These are phyloP conservation scores for Ammodytes marinus DNA, from an alignment of 2,113 vertebrate species.

Conservation along the genomic window DNA sequence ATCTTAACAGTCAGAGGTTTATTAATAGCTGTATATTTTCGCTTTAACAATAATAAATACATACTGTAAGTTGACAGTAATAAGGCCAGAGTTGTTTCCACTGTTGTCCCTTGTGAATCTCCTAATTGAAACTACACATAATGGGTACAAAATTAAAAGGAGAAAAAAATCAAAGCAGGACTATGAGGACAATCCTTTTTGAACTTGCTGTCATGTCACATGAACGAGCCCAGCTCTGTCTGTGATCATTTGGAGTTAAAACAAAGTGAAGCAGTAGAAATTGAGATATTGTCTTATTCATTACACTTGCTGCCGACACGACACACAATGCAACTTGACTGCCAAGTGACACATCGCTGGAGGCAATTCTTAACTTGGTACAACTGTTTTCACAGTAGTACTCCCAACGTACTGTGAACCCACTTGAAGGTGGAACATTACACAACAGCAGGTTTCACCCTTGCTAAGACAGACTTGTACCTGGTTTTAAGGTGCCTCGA, in stretches of 20 bases:
- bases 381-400: neutral
- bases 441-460: no score
- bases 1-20: neutral
- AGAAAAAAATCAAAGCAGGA: no score
- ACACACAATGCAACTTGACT: neutral
- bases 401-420: neutral
- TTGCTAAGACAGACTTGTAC: neutral
- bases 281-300: neutral
- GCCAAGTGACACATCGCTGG: neutral
- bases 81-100: neutral
- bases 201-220: no score
- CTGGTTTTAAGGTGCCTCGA: conserved; percentile 5
- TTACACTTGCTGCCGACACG: neutral
- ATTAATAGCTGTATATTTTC: neutral
- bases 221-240: no score
- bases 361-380: neutral
- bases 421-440: neutral
- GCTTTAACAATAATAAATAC: neutral
- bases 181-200: no score
- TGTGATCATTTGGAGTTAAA: no score
- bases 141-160: no score
- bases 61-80: neutral
- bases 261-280: neutral
- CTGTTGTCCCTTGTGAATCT: neutral
- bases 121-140: neutral